Base-by-base conservation (phyloP, 2,113 vertebrate species). In the Cyprinodon tularosa region DNA sequence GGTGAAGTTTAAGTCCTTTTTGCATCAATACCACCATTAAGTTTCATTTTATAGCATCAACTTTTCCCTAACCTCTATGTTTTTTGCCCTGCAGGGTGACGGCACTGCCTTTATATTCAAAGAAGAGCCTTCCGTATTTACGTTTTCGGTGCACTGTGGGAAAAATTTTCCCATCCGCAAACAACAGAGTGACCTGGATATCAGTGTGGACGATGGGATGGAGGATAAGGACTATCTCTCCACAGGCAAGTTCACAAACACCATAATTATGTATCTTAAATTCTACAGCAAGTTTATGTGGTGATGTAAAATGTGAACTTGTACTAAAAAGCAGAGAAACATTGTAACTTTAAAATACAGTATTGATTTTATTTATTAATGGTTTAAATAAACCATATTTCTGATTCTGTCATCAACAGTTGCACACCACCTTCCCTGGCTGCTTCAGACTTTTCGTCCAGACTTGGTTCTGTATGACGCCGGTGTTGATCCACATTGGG, bases 101-200 rank as follows among this genome's bases (percentile, higher is more conserved):
- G 91, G 90, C 71, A 93, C 87, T 1, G 92, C 90, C 70, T 91
- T 88, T 38, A 93, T 90, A 61, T 94, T 93, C 47, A 85, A 87
- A 80, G 90, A 92, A 1, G 89, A 94, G 53, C 86, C 85, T 0
- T 12, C n/a, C 62, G 91, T 90, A 59, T 92, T 93, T 71, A 91
- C 92, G 1, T 91, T 92, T 71, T 92, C 90, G 0, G 76, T 91
- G 85, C 90, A 92, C 29, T 92, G 92, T 88, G 91, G 86, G 78
- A 92, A 88, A 79, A 93, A 92, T 80, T 89, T 93, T 36, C 91
- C 92, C 1, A 42, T 91, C 61, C 77, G 42, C 64, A 91, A 93
- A 80, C 88, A 93, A 75, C 84, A 88, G 72, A 89, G 91, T 60
- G 85, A 92, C 68, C 79, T 92, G 0, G 91, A 94, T 20, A 36